These are phyloP conservation scores for Mormyrops boulengeri DNA, from an alignment of 2,797 vertebrate genomes.

Conservation along the genomic window DNA sequence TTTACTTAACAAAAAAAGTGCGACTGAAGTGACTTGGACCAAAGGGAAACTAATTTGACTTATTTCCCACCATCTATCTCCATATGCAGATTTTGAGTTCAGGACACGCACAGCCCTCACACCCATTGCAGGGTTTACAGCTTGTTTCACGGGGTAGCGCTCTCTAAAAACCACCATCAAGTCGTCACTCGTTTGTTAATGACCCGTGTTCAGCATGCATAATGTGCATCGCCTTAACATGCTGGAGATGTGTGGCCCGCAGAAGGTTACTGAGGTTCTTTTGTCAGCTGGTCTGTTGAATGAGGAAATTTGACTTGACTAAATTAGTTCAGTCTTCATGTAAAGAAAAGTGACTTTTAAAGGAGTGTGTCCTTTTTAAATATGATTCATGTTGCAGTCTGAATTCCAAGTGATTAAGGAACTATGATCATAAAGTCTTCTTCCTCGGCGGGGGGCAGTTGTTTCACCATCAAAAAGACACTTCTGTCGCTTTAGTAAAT, in stretches of 20 bases:
- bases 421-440: slow-evolving; percentile 10
- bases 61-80: background rate
- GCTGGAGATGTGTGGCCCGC: background rate
- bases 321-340: background rate
- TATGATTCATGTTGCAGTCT: background rate
- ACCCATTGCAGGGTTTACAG: background rate
- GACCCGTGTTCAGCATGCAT: background rate
- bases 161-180: background rate
- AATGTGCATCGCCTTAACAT: background rate
- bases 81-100: background rate
- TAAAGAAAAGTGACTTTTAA: background rate
- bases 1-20: background rate
- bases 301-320: background rate
- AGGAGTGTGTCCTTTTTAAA: background rate
- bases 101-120: background rate
- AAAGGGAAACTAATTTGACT: slow-evolving; percentile 34
- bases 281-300: background rate
- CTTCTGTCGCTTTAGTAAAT: background rate
- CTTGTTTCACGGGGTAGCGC: background rate
- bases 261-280: background rate
- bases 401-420: slow-evolving; percentile 1
- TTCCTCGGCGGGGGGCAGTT: background rate
- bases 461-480: background rate
- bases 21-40: slow-evolving; percentile 5
- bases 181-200: background rate